A percentile compares a stretch with the other conserved stretches of the same genome.
phyloP scores from a whole-genome alignment of 2,113 vertebrate genomes.

The Semnornis frantzii region DNA sequence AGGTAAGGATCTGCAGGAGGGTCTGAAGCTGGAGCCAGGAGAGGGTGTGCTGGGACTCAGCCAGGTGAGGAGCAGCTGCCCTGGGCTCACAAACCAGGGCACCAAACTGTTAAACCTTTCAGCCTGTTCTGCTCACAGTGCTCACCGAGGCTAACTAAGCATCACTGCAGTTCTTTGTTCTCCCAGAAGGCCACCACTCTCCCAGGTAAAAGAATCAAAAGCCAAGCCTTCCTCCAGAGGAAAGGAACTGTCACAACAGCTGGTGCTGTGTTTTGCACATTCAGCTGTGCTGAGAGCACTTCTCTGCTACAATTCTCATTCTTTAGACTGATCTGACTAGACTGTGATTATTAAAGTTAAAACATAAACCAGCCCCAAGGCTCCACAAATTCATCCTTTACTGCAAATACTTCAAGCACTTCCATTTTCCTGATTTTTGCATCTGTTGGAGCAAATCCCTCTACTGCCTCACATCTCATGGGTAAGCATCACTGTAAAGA shows the following conservation, averaged over 20 bases:
- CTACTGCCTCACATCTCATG: not conserved
- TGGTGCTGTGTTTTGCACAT: not conserved
- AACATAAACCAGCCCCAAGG: not conserved
- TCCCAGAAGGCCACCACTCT: not conserved
- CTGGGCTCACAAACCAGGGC: not conserved
- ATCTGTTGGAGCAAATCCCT: not conserved
- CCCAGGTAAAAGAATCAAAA: not conserved
- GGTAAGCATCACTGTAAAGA: not conserved
- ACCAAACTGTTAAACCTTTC: not conserved
- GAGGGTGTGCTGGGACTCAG: not conserved
- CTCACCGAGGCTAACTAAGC: not conserved
- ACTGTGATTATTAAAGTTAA: not conserved
- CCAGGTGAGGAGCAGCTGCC: not conserved
- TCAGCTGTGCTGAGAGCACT: not conserved
- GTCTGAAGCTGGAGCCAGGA: not conserved
- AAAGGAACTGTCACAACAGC: not conserved
- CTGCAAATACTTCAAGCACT: not conserved
- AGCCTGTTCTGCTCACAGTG: not conserved
- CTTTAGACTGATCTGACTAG: not conserved
- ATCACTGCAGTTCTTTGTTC: not conserved
- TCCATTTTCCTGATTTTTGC: not conserved
- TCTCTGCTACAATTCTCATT: not conserved
- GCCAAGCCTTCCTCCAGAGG: not conserved
- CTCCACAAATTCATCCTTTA: not conserved
- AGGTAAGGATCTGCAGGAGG: not conserved